Percentiles rank a stretch among this genome's conserved stretches.
These are phyloP conservation scores for Myotis pilosus DNA, from an alignment of 2,797 vertebrate genomes.

Conservation along the genomic window DNA sequence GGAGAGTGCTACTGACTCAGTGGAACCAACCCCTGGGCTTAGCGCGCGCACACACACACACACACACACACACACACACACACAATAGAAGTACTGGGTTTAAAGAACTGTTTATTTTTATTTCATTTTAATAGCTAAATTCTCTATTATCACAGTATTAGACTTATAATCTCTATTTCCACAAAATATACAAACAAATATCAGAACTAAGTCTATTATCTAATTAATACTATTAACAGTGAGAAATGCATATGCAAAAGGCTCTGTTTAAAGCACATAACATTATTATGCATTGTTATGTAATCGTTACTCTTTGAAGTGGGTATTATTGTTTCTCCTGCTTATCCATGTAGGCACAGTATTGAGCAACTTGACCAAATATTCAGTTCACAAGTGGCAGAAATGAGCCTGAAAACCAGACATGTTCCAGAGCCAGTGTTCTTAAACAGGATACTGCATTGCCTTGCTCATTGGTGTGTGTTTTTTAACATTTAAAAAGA, in stretches of 20 bases:
- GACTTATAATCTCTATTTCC: neutral
- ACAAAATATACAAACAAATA: neutral
- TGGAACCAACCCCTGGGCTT: neutral
- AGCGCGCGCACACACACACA: neutral
- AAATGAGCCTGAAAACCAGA: neutral
- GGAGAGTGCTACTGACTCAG: neutral
- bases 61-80: neutral
- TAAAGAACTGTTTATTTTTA: neutral
- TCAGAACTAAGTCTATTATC: neutral
- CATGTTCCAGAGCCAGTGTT: neutral
- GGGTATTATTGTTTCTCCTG: neutral
- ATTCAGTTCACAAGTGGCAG: neutral
- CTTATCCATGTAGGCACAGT: neutral
- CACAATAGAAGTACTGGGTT: neutral
- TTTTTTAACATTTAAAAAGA: neutral
- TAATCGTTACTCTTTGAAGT: neutral
- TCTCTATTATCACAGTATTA: neutral
- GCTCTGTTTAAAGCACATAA: neutral
- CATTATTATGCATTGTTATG: neutral
- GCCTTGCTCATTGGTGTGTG: neutral
- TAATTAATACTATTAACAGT: neutral
- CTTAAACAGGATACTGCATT: neutral
- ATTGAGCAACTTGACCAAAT: neutral
- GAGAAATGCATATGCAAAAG: neutral
- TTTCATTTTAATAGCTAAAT: neutral